Percentiles rank a stretch among this genome's conserved stretches.
Evolutionary conservation across 2,797 vertebrate genomes (phyloP).

Genomic region (Sebastes matsubarae): DNA sequence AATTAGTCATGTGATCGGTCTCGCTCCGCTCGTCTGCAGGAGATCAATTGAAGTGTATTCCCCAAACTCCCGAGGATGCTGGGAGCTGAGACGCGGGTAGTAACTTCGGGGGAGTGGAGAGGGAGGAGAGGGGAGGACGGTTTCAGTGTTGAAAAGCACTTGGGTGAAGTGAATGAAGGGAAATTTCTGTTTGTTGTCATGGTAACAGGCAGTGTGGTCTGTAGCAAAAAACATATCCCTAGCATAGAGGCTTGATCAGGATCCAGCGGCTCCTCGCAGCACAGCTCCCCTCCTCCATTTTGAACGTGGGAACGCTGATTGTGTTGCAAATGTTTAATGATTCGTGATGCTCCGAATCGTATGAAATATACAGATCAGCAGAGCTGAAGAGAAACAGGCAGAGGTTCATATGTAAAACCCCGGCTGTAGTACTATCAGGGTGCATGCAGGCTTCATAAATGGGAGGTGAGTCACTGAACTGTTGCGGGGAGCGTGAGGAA

Average conservation of each 20-base stretch:
- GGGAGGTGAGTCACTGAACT: constrained; percentile 44
- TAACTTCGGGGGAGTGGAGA: constrained; percentile 14
- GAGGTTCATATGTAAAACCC: constrained; percentile 5
- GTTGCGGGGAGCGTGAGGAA: constrained; percentile 25
- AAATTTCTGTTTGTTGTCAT: constrained; percentile 78
- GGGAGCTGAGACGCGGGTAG: constrained; percentile 42
- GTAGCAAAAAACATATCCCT: constrained; percentile 68
- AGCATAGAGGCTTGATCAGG: constrained; percentile 63
- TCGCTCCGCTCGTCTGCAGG: constrained; percentile 39
- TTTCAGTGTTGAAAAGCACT: constrained; percentile 57
- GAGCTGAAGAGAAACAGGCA: constrained; percentile 11
- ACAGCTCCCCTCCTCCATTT: constrained; percentile 65
- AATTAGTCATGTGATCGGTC: constrained; percentile 63
- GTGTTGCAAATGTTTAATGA: constrained; percentile 61
- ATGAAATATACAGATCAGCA: constrained; percentile 40
- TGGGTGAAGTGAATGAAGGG: constrained; percentile 58
- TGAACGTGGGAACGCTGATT: constrained; percentile 49
- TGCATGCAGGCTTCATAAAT: constrained; percentile 22
- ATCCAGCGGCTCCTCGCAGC: constrained; percentile 60
- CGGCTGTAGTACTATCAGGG: constrained; percentile 3
- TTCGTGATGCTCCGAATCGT: constrained; percentile 26
- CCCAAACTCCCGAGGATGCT: constrained; percentile 53
- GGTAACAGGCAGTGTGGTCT: constrained; percentile 79
- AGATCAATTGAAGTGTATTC: constrained; percentile 63
- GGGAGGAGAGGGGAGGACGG: constrained; percentile 11